These are phyloP conservation scores for Pteromalus puparum DNA, from an alignment of 1,140 invertebrate genomes.

Conservation along the genomic window DNA sequence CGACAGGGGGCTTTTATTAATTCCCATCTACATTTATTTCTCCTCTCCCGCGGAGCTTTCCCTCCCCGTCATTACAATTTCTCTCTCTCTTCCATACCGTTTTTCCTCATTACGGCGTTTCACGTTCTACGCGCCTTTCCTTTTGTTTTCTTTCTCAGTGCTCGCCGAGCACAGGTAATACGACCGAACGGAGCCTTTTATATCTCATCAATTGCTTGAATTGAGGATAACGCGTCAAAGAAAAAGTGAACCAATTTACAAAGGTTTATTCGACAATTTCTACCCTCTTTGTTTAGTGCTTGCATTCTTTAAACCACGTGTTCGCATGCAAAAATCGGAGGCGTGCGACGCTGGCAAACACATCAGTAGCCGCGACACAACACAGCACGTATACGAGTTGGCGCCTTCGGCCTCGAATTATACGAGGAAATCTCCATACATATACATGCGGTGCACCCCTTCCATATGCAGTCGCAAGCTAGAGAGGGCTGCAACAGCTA, in stretches of 20 bases:
- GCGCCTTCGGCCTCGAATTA: background rate
- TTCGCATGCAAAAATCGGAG: background rate
- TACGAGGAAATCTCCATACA: background rate
- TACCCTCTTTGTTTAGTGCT: no score
- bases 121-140: background rate
- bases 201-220: no score
- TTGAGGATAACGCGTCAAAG: no score
- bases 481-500: background rate
- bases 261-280: no score
- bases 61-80: background rate
- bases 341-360: background rate
- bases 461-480: background rate
- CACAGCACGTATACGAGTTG: background rate
- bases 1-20: slow-evolving; percentile 20
- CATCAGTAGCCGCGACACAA: background rate
- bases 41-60: background rate
- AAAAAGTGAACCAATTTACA: no score
- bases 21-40: slow-evolving; percentile 28
- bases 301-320: background rate
- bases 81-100: background rate
- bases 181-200: background rate
- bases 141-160: background rate
- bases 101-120: background rate
- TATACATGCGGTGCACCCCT: background rate
- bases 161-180: background rate